These are phyloP conservation scores for Bugula neritina DNA, from an alignment of 2,888 invertebrate species.

Conservation along the genomic window DNA sequence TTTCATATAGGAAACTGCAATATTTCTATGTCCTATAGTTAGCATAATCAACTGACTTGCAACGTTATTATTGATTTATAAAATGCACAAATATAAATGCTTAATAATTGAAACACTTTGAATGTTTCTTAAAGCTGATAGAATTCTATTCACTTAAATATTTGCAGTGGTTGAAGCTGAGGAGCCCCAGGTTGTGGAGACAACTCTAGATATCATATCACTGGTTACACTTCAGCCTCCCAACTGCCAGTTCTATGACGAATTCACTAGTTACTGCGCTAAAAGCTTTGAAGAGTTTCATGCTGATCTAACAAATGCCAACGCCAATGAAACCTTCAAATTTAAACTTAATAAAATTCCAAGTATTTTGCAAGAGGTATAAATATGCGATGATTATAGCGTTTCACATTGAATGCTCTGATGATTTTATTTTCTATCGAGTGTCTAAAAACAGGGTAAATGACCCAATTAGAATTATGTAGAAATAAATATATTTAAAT, in stretches of 20 bases:
- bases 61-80: too few relatives aligned
- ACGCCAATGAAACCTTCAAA: not conserved
- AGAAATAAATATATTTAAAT: too few relatives aligned
- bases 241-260: constrained; percentile 6
- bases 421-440: too few relatives aligned
- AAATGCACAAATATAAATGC: too few relatives aligned
- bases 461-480: too few relatives aligned
- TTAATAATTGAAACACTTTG: too few relatives aligned
- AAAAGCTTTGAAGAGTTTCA: not conserved
- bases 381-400: not conserved
- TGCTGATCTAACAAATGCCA: not conserved
- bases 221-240: not conserved
- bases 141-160: too few relatives aligned
- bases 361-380: not conserved
- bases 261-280: not conserved
- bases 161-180: constrained; percentile 15
- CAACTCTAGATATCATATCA: not conserved
- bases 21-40: too few relatives aligned
- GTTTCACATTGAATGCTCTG: not conserved
- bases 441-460: too few relatives aligned
- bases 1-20: too few relatives aligned
- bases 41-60: too few relatives aligned
- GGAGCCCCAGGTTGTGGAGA: not conserved
- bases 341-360: not conserved
- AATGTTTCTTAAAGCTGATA: too few relatives aligned